Conservation (phyloP, 2,888 invertebrate species). For the Agrotis puta region DNA sequence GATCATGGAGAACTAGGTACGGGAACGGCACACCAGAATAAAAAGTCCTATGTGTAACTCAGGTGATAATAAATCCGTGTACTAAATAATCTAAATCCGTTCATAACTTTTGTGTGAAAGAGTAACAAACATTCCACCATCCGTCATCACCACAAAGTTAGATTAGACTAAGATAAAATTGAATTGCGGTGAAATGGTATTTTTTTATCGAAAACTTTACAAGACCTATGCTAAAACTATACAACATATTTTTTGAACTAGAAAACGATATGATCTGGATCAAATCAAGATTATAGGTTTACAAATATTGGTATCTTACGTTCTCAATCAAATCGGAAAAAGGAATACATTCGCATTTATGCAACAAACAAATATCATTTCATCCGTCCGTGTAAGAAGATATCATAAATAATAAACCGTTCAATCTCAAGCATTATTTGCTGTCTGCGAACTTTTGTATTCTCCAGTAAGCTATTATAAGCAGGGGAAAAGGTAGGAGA, state of each 20-base stretch:
- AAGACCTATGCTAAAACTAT: not conserved
- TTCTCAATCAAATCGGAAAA: slow-evolving; percentile 19
- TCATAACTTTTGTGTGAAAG: no score
- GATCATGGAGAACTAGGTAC: no score
- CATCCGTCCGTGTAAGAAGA: slow-evolving; percentile 8
- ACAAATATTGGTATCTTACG: not conserved
- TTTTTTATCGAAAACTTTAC: not conserved
- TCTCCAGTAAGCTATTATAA: slow-evolving; percentile 29
- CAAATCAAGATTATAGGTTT: not conserved
- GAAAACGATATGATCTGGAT: not conserved
- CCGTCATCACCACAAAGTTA: no score
- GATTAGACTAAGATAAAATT: no score
- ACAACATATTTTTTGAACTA: not conserved
- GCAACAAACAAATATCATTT: slow-evolving; percentile 49
- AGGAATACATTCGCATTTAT: slow-evolving; percentile 27
- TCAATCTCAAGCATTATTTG: slow-evolving; percentile 57
- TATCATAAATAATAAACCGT: slow-evolving; percentile 55
- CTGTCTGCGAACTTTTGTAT: slow-evolving; percentile 42
- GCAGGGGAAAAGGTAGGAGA: slow-evolving; percentile 33
- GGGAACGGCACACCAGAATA: no score
- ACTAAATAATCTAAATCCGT: no score
- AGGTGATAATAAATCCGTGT: no score
- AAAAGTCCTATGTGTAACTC: no score
- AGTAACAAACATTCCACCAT: no score
- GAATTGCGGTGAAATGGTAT: no score